These are phyloP conservation scores for Drosophila lutescens DNA, from an alignment of 2,888 invertebrate species.

Conservation along the genomic window DNA sequence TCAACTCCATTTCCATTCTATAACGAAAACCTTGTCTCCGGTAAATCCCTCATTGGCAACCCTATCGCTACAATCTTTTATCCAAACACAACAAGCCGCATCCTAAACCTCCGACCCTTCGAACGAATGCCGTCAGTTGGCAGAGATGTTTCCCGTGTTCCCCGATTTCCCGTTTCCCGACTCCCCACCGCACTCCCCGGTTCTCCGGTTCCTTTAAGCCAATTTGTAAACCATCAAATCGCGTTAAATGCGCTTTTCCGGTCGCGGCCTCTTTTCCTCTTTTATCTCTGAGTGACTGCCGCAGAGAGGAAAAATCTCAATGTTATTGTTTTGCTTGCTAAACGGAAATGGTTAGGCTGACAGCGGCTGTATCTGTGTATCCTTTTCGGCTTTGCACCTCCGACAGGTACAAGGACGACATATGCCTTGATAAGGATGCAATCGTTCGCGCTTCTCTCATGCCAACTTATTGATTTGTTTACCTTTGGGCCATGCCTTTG, in stretches of 20 bases:
- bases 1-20: conserved; percentile 16
- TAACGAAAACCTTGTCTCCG: conserved; percentile 8
- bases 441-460: conserved; percentile 48
- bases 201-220: conserved; percentile 66
- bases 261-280: conserved; percentile 52
- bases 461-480: conserved; percentile 74
- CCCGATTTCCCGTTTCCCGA: not conserved
- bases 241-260: conserved; percentile 79
- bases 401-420: conserved; percentile 48
- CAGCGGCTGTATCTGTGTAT: conserved; percentile 24
- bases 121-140: conserved; percentile 44
- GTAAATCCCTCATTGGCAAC: conserved; percentile 26
- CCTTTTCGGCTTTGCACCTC: conserved; percentile 51
- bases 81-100: conserved; percentile 57
- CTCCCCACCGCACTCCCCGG: not conserved
- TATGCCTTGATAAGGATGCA: conserved; percentile 47
- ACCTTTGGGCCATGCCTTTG: conserved; percentile 51
- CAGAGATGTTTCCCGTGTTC: conserved; percentile 19
- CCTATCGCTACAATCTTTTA: conserved; percentile 63
- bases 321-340: conserved; percentile 77
- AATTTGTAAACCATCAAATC: conserved; percentile 82
- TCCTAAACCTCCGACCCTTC: conserved; percentile 44
- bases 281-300: conserved; percentile 32
- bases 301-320: conserved; percentile 61
- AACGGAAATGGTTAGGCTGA: conserved; percentile 77